These are phyloP conservation scores for Agrochola circellaris DNA, from an alignment of 2,888 invertebrate genomes.

Conservation along the genomic window DNA sequence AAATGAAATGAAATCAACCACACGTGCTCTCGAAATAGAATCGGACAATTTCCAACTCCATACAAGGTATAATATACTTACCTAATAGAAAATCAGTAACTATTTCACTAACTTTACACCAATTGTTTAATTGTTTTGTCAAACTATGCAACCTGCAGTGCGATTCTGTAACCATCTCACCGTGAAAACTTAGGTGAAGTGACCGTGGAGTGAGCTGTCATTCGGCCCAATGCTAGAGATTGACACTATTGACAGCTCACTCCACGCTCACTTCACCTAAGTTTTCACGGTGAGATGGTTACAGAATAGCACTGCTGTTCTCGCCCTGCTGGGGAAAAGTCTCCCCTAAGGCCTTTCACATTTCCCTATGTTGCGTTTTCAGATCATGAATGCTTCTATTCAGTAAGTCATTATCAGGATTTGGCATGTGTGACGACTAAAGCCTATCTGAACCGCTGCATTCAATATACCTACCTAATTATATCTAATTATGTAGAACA, in stretches of 20 bases:
- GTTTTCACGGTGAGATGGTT: too few relatives aligned
- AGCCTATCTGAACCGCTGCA: background rate
- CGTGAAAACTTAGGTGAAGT: too few relatives aligned
- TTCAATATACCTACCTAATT: background rate
- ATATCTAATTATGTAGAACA: too few relatives aligned
- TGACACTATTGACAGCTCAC: too few relatives aligned
- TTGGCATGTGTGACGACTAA: background rate
- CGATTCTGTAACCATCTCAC: too few relatives aligned
- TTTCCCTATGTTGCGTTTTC: background rate
- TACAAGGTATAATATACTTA: background rate
- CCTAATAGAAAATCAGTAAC: background rate
- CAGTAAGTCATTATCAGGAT: too few relatives aligned
- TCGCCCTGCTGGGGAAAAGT: background rate
- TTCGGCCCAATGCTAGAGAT: too few relatives aligned
- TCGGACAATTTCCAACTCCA: conserved; percentile 27
- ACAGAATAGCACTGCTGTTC: too few relatives aligned
- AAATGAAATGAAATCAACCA: conserved; percentile 41
- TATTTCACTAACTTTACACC: background rate
- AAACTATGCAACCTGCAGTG: background rate
- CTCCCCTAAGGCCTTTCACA: background rate
- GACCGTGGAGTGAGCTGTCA: too few relatives aligned
- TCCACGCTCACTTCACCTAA: too few relatives aligned
- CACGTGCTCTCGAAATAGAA: conserved; percentile 41
- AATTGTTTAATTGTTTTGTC: background rate
- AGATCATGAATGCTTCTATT: background rate